Evolutionary conservation across 2,113 vertebrate species (phyloP).

Genomic region (Perognathus longimembris): DNA sequence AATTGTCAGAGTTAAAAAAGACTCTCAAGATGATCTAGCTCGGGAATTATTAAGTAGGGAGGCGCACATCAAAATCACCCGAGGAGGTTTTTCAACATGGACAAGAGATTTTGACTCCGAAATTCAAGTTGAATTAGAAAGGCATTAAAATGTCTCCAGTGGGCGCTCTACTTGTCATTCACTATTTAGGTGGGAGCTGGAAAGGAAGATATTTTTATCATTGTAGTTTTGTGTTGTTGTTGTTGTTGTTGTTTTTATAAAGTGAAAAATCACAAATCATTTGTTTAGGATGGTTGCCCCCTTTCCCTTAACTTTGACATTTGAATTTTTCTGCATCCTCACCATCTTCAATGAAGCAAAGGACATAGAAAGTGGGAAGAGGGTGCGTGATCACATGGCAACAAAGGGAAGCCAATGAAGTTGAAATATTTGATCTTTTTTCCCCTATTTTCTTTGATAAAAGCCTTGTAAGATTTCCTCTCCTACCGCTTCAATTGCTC

Average conservation of each 20-base stretch:
- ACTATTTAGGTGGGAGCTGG: background rate
- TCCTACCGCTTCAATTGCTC: slow-evolving; percentile 69
- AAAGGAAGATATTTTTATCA: background rate
- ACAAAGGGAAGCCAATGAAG: slow-evolving; percentile 24
- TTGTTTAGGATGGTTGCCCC: background rate
- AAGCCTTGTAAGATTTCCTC: slow-evolving; percentile 1
- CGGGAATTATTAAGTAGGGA: slow-evolving; percentile 13
- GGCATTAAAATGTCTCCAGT: slow-evolving; percentile 2
- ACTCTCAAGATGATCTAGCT: background rate
- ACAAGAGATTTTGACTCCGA: slow-evolving; percentile 11
- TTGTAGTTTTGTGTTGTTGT: background rate
- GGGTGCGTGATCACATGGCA: background rate
- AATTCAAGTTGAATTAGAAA: background rate
- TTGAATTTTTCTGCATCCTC: slow-evolving; percentile 11
- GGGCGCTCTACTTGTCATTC: background rate
- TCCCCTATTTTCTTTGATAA: background rate
- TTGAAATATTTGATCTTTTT: slow-evolving; percentile 53
- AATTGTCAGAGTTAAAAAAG: slow-evolving; percentile 34
- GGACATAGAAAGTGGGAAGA: background rate
- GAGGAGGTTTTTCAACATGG: slow-evolving; percentile 47
- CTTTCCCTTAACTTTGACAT: background rate
- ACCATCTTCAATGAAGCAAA: background rate
- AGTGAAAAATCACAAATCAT: slow-evolving; percentile 9
- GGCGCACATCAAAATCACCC: slow-evolving; percentile 55
- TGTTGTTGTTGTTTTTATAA: background rate